phyloP scores from a whole-genome alignment of 2,888 invertebrate species.

The Taphrorychus bicolor region DNA sequence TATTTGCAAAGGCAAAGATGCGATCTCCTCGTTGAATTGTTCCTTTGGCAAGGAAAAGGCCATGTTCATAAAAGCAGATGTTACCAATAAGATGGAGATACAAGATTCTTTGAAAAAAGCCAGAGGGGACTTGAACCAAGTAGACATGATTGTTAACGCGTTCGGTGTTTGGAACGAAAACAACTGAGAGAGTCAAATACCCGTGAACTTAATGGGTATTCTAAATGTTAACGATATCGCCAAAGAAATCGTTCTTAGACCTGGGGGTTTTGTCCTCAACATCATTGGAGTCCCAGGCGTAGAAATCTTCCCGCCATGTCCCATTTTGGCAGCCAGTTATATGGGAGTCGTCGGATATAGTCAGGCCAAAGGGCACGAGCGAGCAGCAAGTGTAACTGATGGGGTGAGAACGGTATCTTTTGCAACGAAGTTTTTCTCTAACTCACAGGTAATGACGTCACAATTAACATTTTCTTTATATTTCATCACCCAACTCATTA shows the following conservation, averaged over 20 bases:
- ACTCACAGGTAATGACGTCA: too few relatives aligned
- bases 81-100: slow-evolving; percentile 33
- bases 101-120: slow-evolving; percentile 35
- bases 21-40: slow-evolving; percentile 30
- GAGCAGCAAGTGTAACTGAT: slow-evolving; percentile 51
- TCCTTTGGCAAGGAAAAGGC: slow-evolving; percentile 37
- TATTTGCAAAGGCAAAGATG: slow-evolving; percentile 31
- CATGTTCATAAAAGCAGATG: slow-evolving; percentile 34
- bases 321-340: slow-evolving; percentile 60
- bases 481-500: too few relatives aligned
- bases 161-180: slow-evolving; percentile 41
- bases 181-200: slow-evolving; percentile 31
- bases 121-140: slow-evolving; percentile 35
- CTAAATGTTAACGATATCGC: slow-evolving; percentile 34
- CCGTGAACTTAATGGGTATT: slow-evolving; percentile 30
- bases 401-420: slow-evolving; percentile 55
- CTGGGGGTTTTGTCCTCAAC: slow-evolving; percentile 63
- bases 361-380: slow-evolving; percentile 50
- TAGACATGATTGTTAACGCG: slow-evolving; percentile 44
- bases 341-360: slow-evolving; percentile 52
- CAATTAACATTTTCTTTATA: too few relatives aligned
- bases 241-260: slow-evolving; percentile 54
- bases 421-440: too few relatives aligned
- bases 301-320: slow-evolving; percentile 57
- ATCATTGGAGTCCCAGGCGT: slow-evolving; percentile 62